Percentiles rank a stretch among this genome's conserved stretches.
These are phyloP conservation scores for Pteruthius melanotis DNA, from an alignment of 2,113 vertebrate genomes.

Conservation along the genomic window DNA sequence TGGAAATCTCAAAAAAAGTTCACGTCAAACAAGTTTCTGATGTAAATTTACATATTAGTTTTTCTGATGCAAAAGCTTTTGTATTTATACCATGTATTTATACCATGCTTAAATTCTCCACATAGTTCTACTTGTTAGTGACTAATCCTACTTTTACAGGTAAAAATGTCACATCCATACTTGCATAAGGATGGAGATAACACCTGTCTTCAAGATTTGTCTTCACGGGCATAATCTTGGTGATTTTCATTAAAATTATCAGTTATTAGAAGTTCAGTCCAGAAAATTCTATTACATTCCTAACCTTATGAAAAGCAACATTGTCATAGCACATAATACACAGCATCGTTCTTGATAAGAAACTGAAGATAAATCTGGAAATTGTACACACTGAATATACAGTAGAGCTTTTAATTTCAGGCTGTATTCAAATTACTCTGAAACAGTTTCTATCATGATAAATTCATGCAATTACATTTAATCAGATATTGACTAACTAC, in stretches of 20 bases:
- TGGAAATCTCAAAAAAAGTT: neutral
- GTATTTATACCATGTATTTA: neutral
- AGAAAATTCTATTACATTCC: constrained; percentile 45
- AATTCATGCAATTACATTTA: constrained; percentile 57
- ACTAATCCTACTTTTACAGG: neutral
- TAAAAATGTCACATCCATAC: neutral
- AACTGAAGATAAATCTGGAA: constrained; percentile 52
- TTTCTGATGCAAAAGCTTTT: neutral
- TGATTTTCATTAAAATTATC: constrained; percentile 59
- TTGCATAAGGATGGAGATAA: neutral
- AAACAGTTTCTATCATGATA: constrained; percentile 50
- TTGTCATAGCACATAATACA: constrained; percentile 48
- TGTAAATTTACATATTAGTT: neutral
- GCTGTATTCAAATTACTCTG: constrained; percentile 42
- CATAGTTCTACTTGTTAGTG: neutral
- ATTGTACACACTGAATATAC: constrained; percentile 14
- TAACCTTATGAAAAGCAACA: constrained; percentile 46
- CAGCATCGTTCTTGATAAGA: constrained; percentile 22
- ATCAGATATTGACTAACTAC: constrained; percentile 46
- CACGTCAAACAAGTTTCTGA: neutral
- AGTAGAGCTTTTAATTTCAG: constrained; percentile 14
- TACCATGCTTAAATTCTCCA: neutral
- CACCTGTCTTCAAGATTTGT: neutral
- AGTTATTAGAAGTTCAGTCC: constrained; percentile 29
- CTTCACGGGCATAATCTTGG: neutral